Percentiles rank a stretch among this genome's conserved stretches.
Evolutionary conservation across 2,888 invertebrate genomes (phyloP).

Genomic region (Euplexia lucipara): DNA sequence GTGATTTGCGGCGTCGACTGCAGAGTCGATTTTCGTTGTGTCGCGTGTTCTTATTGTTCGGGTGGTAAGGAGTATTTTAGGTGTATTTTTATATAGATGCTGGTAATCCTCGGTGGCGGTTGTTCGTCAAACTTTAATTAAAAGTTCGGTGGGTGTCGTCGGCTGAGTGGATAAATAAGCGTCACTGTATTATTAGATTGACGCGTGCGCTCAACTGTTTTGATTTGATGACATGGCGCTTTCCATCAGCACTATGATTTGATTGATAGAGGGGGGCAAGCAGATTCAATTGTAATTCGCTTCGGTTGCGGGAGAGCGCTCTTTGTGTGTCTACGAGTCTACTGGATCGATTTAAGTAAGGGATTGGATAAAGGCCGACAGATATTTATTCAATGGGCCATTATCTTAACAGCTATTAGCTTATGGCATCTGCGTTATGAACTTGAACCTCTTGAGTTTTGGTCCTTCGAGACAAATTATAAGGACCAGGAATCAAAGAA

Average conservation of each 20-base stretch:
- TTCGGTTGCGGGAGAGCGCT: constrained; percentile 45
- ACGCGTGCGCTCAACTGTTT: constrained; percentile 52
- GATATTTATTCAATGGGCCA: background rate
- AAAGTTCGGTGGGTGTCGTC: constrained; percentile 71
- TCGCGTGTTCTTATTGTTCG: constrained; percentile 65
- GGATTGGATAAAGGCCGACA: constrained; percentile 13
- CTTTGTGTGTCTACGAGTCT: constrained; percentile 44
- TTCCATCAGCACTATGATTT: constrained; percentile 55
- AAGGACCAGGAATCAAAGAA: background rate
- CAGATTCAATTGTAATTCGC: constrained; percentile 57
- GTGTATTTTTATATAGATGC: constrained; percentile 66
- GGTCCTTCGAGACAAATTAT: constrained; percentile 4
- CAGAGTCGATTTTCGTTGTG: constrained; percentile 75
- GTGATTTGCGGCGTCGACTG: constrained; percentile 85
- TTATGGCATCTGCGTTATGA: background rate
- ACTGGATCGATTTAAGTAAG: constrained; percentile 40
- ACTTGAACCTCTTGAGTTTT: background rate
- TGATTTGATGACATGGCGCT: constrained; percentile 62
- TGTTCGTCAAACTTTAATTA: constrained; percentile 82
- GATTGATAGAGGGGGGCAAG: constrained; percentile 55
- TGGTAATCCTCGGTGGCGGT: constrained; percentile 55
- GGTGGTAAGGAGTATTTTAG: constrained; percentile 69
- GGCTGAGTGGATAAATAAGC: constrained; percentile 56
- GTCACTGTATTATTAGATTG: constrained; percentile 60
- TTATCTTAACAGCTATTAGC: background rate